A percentile compares a stretch with the other conserved stretches of the same genome.
phyloP scores from a whole-genome alignment of 2,113 vertebrate species.

The Stegostoma tigrinum region DNA sequence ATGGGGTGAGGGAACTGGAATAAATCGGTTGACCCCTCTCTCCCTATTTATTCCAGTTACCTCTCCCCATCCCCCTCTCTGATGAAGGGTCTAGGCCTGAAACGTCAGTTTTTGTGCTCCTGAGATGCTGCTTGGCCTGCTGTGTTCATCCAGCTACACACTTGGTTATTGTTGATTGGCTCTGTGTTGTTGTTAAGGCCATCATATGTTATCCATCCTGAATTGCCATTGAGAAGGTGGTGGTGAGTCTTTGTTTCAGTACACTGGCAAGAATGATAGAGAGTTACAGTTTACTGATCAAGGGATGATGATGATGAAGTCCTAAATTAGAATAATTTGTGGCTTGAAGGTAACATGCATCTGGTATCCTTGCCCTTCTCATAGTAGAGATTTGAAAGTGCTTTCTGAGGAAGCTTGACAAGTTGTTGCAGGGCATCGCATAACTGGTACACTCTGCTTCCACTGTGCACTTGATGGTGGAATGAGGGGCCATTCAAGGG shows the following conservation, averaged over 20 bases:
- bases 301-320: background rate
- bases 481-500: background rate
- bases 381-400: background rate
- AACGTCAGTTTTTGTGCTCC: too few species aligned
- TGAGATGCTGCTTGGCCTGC: too few species aligned
- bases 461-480: background rate
- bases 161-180: too few species aligned
- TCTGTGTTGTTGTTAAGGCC: background rate
- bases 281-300: background rate
- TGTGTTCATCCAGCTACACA: too few species aligned
- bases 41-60: too few species aligned
- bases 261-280: background rate
- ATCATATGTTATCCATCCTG: background rate
- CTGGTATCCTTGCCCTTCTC: background rate
- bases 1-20: too few species aligned
- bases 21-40: too few species aligned
- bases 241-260: background rate
- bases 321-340: background rate
- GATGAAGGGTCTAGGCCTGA: too few species aligned
- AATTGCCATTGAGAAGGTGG: background rate
- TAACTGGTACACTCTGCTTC: background rate
- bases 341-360: too few species aligned
- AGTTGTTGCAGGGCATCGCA: background rate
- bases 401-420: background rate
- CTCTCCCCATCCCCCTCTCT: too few species aligned